Base-by-base conservation (phyloP, 2,113 vertebrate species). In the Oryzias javanicus region DNA sequence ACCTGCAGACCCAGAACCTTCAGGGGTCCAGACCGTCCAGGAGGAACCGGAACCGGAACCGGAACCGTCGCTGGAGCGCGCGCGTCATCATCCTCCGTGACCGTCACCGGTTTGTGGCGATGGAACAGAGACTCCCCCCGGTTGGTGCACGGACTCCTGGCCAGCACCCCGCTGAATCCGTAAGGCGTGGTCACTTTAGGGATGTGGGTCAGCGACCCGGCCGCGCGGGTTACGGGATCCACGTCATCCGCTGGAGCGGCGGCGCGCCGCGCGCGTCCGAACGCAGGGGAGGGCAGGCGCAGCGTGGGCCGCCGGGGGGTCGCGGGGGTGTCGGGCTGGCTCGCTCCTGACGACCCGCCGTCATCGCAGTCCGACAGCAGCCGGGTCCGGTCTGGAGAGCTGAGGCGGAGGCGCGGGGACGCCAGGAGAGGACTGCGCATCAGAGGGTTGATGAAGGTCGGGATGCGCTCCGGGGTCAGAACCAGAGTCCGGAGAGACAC, bases 71-170 rank as follows among this genome's bases (percentile, higher is more conserved):
- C 35, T 22, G 48, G 13, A 6, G 27, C 49, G 6, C n/a, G 42
- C 0, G 44, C 16, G 1, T 24, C 51, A 22, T 46, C n/a, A 22
- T 46, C n/a, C 0, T 60, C 63, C 0, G 24, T 57, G 10, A 55
- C 67, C 0, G 19, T 52, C 14, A 57, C 29, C 2, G 40, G 52
- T 48, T 45, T 64, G n/a, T 27, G 53, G 14, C 15, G 41, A 44
- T 90, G 89, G 49, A 91, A 92, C 13, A 90, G 58, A 0, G 89
- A 91, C 49, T 90, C 88, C 13, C 88, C 53, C 1, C 85, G 76
- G 12, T 19, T 68, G 0, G 82, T 85, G 50, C 56, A 67, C 0
- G 89, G 90, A 27, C 82, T 89, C 16, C 52, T 51, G 0, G 82
- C 85, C 29, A 92, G 51, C 10, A 79, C 80, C 0, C 49, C 80